Evolutionary conservation across 2,797 vertebrate genomes (phyloP).

Genomic region (Serranus cabrilla): DNA sequence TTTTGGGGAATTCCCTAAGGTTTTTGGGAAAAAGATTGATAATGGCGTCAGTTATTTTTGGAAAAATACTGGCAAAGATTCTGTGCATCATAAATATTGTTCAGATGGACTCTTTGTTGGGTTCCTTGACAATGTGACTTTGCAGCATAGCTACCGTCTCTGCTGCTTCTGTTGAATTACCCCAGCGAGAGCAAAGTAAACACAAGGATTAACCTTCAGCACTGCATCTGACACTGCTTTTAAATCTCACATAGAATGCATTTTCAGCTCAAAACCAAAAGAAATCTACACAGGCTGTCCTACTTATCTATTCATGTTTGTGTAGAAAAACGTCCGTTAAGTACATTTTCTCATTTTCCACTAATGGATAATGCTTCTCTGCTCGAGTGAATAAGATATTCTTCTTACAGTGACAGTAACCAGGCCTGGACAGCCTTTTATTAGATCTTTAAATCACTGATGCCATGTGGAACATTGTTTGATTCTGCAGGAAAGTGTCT

Average conservation of each 20-base stretch:
- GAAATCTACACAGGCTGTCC: not conserved
- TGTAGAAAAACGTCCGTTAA: constrained; percentile 4
- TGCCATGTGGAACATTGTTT: constrained; percentile 41
- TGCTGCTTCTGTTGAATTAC: constrained; percentile 30
- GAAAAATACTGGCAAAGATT: not conserved
- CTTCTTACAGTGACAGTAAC: constrained; percentile 31
- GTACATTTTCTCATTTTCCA: constrained; percentile 4
- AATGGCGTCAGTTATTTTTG: constrained; percentile 29
- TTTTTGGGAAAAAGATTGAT: constrained; percentile 36
- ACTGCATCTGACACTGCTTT: constrained; percentile 39
- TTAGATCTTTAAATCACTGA: constrained; percentile 41
- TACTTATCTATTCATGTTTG: constrained; percentile 10
- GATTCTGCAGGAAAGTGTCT: constrained; percentile 46
- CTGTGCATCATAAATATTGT: constrained; percentile 28
- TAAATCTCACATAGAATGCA: constrained; percentile 38
- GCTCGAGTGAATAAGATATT: constrained; percentile 11
- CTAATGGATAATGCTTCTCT: not conserved
- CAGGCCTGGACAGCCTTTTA: constrained; percentile 56
- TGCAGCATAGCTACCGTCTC: constrained; percentile 9
- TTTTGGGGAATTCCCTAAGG: constrained; percentile 13
- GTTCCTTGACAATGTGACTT: constrained; percentile 16
- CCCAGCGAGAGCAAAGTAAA: constrained; percentile 50
- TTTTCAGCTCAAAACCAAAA: constrained; percentile 32
- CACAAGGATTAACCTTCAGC: constrained; percentile 55
- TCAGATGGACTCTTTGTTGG: constrained; percentile 17